A percentile compares a stretch with the other conserved stretches of the same genome.
These are phyloP conservation scores for Cheilosia variabilis DNA, from an alignment of 2,888 invertebrate genomes.

Conservation along the genomic window DNA sequence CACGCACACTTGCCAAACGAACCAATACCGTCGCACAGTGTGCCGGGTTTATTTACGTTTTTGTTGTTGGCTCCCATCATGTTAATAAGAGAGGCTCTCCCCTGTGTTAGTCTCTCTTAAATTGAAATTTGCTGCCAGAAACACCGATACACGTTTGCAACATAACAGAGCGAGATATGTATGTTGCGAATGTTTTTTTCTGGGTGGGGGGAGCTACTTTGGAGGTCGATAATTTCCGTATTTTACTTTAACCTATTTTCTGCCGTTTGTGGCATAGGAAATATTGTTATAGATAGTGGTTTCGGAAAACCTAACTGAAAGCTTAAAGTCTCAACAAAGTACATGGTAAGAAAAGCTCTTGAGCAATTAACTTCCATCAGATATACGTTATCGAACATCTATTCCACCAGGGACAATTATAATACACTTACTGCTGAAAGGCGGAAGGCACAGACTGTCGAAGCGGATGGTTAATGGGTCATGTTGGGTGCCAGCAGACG, in stretches of 20 bases:
- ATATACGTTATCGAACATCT: neutral
- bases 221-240: conserved; percentile 59
- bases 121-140: conserved; percentile 35
- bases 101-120: conserved; percentile 12
- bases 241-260: conserved; percentile 29
- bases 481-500: too few species aligned
- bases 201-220: neutral
- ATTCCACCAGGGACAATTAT: neutral
- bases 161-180: neutral
- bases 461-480: too few species aligned
- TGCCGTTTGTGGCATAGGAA: neutral
- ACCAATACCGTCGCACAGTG: conserved; percentile 17
- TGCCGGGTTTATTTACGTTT: conserved; percentile 63
- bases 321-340: neutral
- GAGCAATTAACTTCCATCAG: neutral
- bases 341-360: neutral
- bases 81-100: neutral
- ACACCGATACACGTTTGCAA: conserved; percentile 37
- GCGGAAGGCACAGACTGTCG: too few species aligned
- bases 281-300: neutral
- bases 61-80: conserved; percentile 9
- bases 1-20: conserved; percentile 15
- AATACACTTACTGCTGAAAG: too few species aligned
- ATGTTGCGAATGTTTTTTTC: neutral
- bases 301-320: too few species aligned